Evolutionary conservation across 2,797 vertebrate genomes (phyloP).

Genomic region (Schizopygopsis pylzovi): DNA sequence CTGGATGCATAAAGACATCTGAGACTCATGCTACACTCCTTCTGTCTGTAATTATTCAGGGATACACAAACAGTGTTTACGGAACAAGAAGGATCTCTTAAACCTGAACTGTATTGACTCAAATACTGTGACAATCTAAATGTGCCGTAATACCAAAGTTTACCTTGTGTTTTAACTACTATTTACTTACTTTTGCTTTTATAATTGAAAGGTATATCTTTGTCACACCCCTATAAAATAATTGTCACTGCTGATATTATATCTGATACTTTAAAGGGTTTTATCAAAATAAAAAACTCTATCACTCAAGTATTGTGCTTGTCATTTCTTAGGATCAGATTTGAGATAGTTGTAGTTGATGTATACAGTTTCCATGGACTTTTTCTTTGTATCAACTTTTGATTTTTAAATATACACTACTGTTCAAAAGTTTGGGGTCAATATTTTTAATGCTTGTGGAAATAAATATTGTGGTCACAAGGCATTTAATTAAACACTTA

Average conservation of each 20-base stretch:
- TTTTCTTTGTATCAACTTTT: not conserved
- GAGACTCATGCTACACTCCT: not conserved
- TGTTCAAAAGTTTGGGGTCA: not conserved
- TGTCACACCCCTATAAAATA: not conserved
- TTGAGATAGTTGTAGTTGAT: not conserved
- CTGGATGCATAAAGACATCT: constrained; percentile 97
- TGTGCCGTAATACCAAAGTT: constrained; percentile 47
- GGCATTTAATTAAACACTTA: not conserved
- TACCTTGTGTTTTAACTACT: not conserved
- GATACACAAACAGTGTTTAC: constrained; percentile 6
- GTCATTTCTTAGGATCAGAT: not conserved
- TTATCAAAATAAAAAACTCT: constrained; percentile 7
- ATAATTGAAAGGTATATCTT: not conserved
- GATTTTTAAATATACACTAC: not conserved
- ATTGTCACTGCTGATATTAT: not conserved
- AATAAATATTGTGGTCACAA: not conserved
- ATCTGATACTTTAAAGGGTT: not conserved
- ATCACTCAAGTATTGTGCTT: not conserved
- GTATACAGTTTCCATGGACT: not conserved
- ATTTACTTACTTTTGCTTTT: not conserved
- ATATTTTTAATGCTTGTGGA: not conserved
- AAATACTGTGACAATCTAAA: constrained; percentile 28
- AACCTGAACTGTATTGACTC: not conserved
- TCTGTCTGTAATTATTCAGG: constrained; percentile 10
- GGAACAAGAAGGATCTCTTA: not conserved